phyloP scores from a whole-genome alignment of 1,140 invertebrate species.

The Argopecten irradians region DNA sequence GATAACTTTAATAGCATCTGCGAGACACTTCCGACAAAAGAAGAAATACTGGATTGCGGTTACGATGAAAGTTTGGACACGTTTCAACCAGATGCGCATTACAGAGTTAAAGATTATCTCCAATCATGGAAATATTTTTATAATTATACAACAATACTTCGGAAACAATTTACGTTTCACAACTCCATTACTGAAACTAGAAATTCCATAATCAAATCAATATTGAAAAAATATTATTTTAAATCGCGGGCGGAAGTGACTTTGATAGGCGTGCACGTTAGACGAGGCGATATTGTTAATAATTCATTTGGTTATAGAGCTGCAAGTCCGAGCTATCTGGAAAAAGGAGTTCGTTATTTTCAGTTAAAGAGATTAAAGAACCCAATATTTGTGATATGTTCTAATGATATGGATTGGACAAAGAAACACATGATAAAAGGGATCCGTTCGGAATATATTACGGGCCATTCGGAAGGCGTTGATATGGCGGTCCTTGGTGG shows the following conservation, averaged over 20 bases:
- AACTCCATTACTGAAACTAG: slow-evolving; percentile 37
- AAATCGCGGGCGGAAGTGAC: slow-evolving; percentile 11
- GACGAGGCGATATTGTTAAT: slow-evolving; percentile 52
- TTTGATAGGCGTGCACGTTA: slow-evolving; percentile 56
- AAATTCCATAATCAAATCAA: slow-evolving; percentile 28
- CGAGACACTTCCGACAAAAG: not conserved
- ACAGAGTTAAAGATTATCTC: slow-evolving; percentile 45
- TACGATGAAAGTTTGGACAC: slow-evolving; percentile 31
- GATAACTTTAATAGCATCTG: not conserved
- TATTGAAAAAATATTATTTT: slow-evolving; percentile 28
- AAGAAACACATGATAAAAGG: not conserved
- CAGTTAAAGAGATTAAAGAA: too few species aligned
- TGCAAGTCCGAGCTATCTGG: slow-evolving; percentile 28
- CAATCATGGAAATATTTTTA: slow-evolving; percentile 62
- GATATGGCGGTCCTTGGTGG: slow-evolving; percentile 54
- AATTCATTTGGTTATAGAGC: slow-evolving; percentile 48
- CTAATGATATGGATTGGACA: too few species aligned
- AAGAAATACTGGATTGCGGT: slow-evolving; percentile 9
- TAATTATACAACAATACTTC: slow-evolving; percentile 33
- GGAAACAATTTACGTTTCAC: slow-evolving; percentile 55
- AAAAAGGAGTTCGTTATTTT: too few species aligned
- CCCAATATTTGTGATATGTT: too few species aligned
- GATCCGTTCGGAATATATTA: slow-evolving; percentile 13
- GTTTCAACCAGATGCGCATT: slow-evolving; percentile 12
- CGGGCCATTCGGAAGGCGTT: slow-evolving; percentile 25